Percentiles rank a stretch among this genome's conserved stretches.
phyloP scores from a whole-genome alignment of 37 sponge, comb jelly and placozoan genomes.

The Beroe forskalii region DNA sequence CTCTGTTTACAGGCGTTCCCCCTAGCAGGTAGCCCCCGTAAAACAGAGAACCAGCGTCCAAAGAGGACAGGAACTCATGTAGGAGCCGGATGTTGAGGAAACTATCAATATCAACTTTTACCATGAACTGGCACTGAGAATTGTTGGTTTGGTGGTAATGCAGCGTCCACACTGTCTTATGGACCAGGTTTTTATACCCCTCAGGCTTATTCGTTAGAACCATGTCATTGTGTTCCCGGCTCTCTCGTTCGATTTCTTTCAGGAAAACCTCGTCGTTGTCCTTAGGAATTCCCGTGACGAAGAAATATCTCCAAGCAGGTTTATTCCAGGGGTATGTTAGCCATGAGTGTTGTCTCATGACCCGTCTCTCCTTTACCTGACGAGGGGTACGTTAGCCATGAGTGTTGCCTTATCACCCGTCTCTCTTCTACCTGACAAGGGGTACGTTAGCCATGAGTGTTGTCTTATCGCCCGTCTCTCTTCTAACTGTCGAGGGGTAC shows the following conservation, averaged over 20 bases:
- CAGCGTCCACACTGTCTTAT: background rate
- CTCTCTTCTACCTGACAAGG: no score
- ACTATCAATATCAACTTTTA: background rate
- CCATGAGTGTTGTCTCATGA: background rate
- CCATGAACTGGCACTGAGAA: background rate
- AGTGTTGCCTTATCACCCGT: no score
- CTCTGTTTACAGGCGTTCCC: background rate
- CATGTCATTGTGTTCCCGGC: background rate
- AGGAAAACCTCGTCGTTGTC: background rate
- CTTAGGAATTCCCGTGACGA: background rate
- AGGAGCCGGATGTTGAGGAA: background rate
- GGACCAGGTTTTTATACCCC: background rate
- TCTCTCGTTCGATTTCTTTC: background rate
- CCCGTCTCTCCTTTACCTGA: background rate
- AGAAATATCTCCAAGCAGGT: background rate
- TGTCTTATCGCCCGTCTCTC: no score
- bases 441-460: no score
- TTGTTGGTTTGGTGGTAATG: background rate
- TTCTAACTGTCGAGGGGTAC: no score
- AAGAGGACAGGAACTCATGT: background rate
- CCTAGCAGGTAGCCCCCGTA: background rate
- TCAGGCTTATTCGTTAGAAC: background rate
- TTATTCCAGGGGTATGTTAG: background rate
- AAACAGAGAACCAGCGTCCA: background rate
- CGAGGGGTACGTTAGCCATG: no score